Conservation (phyloP, 2,797 vertebrate genomes). For the Calcarius lapponicus region DNA sequence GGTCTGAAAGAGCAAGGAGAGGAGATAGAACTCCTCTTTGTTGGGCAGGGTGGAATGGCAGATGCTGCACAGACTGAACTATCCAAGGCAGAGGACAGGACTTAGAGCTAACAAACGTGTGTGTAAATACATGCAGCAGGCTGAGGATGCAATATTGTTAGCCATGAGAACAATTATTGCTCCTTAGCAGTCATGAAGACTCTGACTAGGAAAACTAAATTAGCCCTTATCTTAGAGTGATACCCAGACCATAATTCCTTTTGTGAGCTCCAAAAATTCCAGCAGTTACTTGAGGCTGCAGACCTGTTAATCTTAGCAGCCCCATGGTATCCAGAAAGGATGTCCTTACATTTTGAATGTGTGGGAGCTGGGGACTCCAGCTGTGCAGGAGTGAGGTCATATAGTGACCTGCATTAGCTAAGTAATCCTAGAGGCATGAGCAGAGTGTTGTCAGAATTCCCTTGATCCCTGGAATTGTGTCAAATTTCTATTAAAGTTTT, state of each 20-base stretch:
- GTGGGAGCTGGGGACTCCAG: not conserved
- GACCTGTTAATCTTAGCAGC: not conserved
- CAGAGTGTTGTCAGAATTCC: not conserved
- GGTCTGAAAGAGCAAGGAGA: not conserved
- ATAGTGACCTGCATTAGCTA: not conserved
- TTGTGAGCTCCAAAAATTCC: not conserved
- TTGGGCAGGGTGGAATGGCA: not conserved
- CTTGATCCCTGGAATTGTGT: not conserved
- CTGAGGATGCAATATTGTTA: not conserved
- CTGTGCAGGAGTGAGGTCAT: not conserved
- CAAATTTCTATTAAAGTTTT: not conserved
- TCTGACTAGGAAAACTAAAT: not conserved
- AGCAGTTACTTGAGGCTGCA: not conserved
- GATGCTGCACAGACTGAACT: not conserved
- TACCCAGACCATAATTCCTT: not conserved
- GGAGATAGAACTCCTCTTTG: not conserved
- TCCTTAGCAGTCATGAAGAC: not conserved
- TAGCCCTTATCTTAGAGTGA: not conserved
- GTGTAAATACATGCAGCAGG: not conserved
- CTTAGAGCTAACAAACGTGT: not conserved
- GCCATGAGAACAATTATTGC: not conserved
- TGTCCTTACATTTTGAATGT: not conserved
- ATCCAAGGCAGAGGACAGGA: not conserved
- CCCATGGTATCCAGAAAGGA: not conserved
- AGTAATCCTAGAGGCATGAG: not conserved